Base-by-base conservation (phyloP, 2,113 vertebrate genomes). In the Bettongia penicillata region DNA sequence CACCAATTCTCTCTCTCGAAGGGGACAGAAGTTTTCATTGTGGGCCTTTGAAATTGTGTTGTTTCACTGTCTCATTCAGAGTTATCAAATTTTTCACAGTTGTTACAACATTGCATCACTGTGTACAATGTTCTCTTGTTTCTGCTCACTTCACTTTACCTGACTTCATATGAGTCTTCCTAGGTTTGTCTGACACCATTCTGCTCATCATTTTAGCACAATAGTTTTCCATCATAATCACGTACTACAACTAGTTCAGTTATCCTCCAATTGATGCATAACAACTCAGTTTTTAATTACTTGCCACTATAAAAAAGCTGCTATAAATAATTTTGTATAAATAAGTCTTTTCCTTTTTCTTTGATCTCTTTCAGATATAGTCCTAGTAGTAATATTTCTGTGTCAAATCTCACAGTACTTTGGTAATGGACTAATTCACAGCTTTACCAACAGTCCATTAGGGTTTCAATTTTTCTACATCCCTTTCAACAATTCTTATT, bases 181-280 rank as follows among this genome's bases (percentile, higher is more conserved):
- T 6, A 77, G 31, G 3, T n/a, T n/a, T 77, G n/a, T n/a, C 68
- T 77, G 6, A n/a, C n/a, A 22, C 68, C 8, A 19, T n/a, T 37
- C 5, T 68, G 24, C 8, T 37, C 3, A 12, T 77, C 37, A n/a
- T 77, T n/a, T 77, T 77, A 77, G 37, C 5, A 77, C 6, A 77
- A 77, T n/a, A 77, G 12, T n/a, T n/a, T 77, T 19, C 68, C 14
- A 77, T n/a, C 3, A n/a, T n/a, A 77, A n/a, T 77, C 0, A n/a
- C n/a, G 22, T 7, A 19, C 12, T 1, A n/a, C 37, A 77, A n/a
- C 3, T n/a, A 1, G 14, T n/a, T n/a, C 5, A n/a, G 12, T 1
- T 0, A 37, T 37, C 16, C 61, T 31, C 31, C 61, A 68, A 68
- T 37, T 3, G 28, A 68, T 31, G 31, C 16, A n/a, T 4, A 7